Evolutionary conservation across 1,140 invertebrate genomes (phyloP).

Genomic region (Drosophila sucinea): DNA sequence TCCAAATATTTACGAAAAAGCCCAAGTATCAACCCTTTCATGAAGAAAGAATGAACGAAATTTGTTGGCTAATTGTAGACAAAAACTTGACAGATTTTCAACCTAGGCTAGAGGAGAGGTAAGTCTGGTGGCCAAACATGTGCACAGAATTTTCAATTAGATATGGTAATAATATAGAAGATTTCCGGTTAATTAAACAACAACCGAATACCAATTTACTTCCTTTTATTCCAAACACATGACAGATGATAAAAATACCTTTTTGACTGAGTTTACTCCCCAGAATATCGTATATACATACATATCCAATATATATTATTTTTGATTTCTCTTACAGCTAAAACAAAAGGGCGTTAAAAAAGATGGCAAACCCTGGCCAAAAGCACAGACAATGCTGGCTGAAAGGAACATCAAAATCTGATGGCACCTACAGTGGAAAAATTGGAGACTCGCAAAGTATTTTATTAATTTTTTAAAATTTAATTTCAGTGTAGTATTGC

Average conservation of each 20-base stretch:
- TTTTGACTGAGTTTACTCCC: not conserved
- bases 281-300: not conserved
- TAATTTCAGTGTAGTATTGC: not conserved
- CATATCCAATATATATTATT: not conserved
- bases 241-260: not conserved
- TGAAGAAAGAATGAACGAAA: conserved; percentile 7
- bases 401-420: not conserved
- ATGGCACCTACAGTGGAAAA: not conserved
- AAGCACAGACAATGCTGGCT: not conserved
- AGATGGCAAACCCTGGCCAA: not conserved
- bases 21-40: conserved; percentile 19
- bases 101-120: not conserved
- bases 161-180: not conserved
- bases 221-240: not conserved
- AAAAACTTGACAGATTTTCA: not conserved
- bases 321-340: not conserved
- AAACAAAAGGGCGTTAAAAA: not conserved
- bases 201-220: not conserved
- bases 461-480: not conserved
- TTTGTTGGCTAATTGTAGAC: conserved; percentile 8
- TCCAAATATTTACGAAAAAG: conserved; percentile 51
- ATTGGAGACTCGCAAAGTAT: too few relatives aligned
- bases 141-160: not conserved
- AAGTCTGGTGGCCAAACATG: not conserved
- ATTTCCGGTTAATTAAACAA: not conserved